Percentiles rank a stretch among this genome's conserved stretches.
phyloP scores from a whole-genome alignment of 2,888 invertebrate species.

The Microlaimidae sp. region DNA sequence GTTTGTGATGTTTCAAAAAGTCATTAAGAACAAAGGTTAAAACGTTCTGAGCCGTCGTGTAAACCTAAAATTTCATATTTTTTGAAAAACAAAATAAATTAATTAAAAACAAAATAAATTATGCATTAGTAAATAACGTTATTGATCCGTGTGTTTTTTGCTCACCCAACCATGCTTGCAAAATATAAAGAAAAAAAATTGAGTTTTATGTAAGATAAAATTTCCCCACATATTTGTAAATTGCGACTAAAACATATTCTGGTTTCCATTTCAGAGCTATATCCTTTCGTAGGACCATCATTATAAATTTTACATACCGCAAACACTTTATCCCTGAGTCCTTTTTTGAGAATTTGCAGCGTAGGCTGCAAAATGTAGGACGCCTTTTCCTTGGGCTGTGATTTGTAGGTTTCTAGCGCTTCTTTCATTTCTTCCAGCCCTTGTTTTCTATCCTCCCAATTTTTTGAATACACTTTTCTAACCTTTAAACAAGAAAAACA shows the following conservation, averaged over 20 bases:
- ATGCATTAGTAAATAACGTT: too few relatives aligned
- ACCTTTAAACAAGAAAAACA: conserved; percentile 1
- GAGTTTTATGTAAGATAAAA: too few relatives aligned
- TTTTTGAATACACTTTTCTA: conserved; percentile 2
- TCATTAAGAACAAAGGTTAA: neutral
- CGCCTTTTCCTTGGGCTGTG: conserved; percentile 6
- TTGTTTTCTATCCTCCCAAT: conserved; percentile 7
- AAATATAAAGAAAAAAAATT: too few relatives aligned
- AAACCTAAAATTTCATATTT: too few relatives aligned
- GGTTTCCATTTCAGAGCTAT: too few relatives aligned
- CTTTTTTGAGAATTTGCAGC: conserved; percentile 4
- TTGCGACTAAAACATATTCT: too few relatives aligned
- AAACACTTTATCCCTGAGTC: conserved; percentile 9
- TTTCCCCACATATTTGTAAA: too few relatives aligned
- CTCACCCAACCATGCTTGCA: too few relatives aligned
- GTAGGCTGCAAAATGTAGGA: neutral
- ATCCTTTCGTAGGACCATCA: too few relatives aligned
- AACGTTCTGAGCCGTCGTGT: neutral
- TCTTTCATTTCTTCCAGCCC: conserved; percentile 1
- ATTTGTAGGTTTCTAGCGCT: neutral
- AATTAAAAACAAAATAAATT: too few relatives aligned
- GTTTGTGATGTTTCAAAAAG: neutral
- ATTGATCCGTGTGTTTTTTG: too few relatives aligned
- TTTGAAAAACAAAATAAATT: too few relatives aligned
- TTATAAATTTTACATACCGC: conserved; percentile 5